phyloP scores from a whole-genome alignment of 23 tunicate genomes.

The Styela clava region DNA sequence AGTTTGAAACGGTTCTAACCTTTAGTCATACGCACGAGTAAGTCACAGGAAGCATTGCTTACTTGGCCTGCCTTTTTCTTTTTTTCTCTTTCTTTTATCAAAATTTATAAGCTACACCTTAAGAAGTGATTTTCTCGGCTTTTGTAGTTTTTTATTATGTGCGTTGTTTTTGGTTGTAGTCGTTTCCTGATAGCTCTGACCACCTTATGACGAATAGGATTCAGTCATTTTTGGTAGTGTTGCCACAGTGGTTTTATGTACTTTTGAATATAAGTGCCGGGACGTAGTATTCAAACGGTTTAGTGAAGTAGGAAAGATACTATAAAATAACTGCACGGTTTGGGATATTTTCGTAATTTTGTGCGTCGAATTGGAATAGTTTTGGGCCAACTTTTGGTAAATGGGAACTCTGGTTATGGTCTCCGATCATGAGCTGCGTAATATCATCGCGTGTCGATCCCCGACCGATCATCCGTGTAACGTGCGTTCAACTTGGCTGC shows the following conservation, averaged over 20 bases:
- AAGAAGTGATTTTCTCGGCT: neutral
- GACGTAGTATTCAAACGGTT: too few species aligned
- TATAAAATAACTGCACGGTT: too few species aligned
- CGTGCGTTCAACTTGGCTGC: slow-evolving; percentile 38
- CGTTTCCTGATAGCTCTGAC: neutral
- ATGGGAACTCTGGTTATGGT: slow-evolving; percentile 11
- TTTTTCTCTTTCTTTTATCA: neutral
- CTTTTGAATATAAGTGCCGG: too few species aligned
- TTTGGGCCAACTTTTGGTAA: neutral
- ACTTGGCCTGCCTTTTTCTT: neutral
- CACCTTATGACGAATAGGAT: neutral
- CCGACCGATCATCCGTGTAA: slow-evolving; percentile 28
- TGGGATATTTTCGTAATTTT: too few species aligned
- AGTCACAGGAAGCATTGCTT: neutral
- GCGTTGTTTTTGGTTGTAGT: neutral
- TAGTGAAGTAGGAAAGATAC: too few species aligned
- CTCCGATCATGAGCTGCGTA: neutral
- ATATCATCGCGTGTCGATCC: slow-evolving; percentile 18
- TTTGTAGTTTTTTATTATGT: neutral
- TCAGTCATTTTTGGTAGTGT: neutral
- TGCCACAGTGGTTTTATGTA: too few species aligned
- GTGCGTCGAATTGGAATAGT: neutral
- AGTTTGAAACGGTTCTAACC: neutral
- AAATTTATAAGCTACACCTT: too few species aligned
- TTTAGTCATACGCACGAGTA: neutral